These are phyloP conservation scores for Pheosia gnoma DNA, from an alignment of 2,888 invertebrate genomes.

Conservation along the genomic window DNA sequence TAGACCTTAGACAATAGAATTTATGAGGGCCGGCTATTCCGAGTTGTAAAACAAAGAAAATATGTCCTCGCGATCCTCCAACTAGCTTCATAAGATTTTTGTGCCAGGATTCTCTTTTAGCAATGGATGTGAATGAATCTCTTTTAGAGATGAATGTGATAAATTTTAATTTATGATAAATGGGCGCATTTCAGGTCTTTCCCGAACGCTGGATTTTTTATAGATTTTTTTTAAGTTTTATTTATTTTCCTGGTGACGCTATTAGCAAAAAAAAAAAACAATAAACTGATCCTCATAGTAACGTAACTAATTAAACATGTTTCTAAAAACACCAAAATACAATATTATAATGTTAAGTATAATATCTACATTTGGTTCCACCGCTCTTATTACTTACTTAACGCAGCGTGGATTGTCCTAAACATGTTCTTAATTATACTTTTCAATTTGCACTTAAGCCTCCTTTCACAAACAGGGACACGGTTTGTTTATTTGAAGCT, in stretches of 20 bases:
- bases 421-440: constrained; percentile 44
- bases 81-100: constrained; percentile 12
- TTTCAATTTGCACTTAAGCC: constrained; percentile 53
- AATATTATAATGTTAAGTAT: no score
- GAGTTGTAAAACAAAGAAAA: constrained; percentile 12
- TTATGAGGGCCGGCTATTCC: constrained; percentile 52
- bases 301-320: no score
- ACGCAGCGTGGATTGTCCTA: constrained; percentile 6
- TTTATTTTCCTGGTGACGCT: no score
- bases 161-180: constrained; percentile 33
- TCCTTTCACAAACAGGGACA: constrained; percentile 45
- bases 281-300: no score
- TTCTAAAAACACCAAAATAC: neutral
- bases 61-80: constrained; percentile 15
- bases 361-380: neutral
- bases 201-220: constrained; percentile 11
- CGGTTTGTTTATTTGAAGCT: constrained; percentile 41
- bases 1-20: constrained; percentile 69
- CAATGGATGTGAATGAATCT: no score
- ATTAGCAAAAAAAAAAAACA: no score
- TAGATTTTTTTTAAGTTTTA: no score
- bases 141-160: no score
- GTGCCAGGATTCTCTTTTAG: constrained; percentile 5
- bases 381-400: neutral
- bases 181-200: constrained; percentile 31